A percentile compares a stretch with the other conserved stretches of the same genome.
phyloP scores from a whole-genome alignment of 2,113 vertebrate species.

The Halichoeres trimaculatus region DNA sequence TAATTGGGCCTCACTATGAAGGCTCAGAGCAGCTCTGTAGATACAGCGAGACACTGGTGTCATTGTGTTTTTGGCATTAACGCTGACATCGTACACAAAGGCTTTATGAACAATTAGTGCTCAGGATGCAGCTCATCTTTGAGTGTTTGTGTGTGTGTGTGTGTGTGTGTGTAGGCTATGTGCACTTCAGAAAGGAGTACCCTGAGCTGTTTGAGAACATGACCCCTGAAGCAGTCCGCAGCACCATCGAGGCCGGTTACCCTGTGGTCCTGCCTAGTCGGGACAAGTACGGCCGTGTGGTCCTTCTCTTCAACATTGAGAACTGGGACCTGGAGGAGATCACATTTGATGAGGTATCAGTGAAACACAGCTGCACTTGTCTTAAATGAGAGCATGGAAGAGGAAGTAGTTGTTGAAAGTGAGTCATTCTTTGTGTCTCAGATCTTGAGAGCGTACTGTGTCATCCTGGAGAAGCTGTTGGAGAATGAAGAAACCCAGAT shows the following conservation, averaged over 20 bases:
- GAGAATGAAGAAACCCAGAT: constrained; percentile 98
- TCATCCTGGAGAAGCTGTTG: constrained; percentile 95
- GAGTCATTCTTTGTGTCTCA: constrained; percentile 54
- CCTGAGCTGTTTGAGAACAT: constrained; percentile 95
- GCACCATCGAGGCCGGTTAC: constrained; percentile 95
- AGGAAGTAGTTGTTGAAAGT: neutral
- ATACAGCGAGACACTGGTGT: constrained; percentile 39
- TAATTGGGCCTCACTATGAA: constrained; percentile 62
- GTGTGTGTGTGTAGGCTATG: constrained; percentile 85
- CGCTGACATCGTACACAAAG: constrained; percentile 1
- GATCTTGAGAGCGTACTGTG: constrained; percentile 96
- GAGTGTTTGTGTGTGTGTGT: neutral
- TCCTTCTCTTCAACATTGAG: constrained; percentile 97
- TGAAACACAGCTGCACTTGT: neutral
- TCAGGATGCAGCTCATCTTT: neutral
- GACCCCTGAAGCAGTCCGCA: constrained; percentile 90
- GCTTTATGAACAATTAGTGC: constrained; percentile 1
- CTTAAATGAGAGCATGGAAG: neutral
- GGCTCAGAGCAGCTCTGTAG: constrained; percentile 8
- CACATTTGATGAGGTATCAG: constrained; percentile 93
- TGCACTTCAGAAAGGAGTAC: constrained; percentile 94
- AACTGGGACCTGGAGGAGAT: constrained; percentile 98
- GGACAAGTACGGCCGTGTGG: constrained; percentile 91
- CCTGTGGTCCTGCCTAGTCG: constrained; percentile 92
- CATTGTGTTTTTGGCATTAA: constrained; percentile 54